Conservation (phyloP, 2,113 vertebrate species). For the Cynoglossus semilaevis region DNA sequence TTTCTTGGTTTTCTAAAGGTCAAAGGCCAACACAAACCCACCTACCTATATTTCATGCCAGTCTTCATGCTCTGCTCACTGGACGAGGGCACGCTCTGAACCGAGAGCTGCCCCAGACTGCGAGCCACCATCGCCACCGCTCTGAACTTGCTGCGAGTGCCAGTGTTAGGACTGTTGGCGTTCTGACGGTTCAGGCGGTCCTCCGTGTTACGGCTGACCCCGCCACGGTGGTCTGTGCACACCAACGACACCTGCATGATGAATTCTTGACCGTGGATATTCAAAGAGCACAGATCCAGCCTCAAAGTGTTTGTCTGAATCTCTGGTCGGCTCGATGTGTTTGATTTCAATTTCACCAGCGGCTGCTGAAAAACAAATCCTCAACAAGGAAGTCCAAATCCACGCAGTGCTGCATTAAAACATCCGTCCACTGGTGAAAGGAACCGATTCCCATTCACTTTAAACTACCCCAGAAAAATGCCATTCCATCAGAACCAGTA, state of each 20-base stretch:
- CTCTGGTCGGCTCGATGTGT: too few species aligned
- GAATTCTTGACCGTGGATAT: slow-evolving; percentile 22
- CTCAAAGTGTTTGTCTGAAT: slow-evolving; percentile 17
- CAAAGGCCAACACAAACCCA: too few species aligned
- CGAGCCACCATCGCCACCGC: slow-evolving; percentile 93
- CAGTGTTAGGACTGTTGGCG: slow-evolving; percentile 87
- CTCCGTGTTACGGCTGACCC: slow-evolving; percentile 85
- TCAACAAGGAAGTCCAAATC: slow-evolving; percentile 35
- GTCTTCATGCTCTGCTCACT: slow-evolving; percentile 83
- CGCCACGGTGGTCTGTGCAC: slow-evolving; percentile 93
- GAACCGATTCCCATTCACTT: slow-evolving; percentile 8
- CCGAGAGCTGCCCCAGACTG: slow-evolving; percentile 91
- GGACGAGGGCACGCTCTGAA: slow-evolving; percentile 81
- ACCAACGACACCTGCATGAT: slow-evolving; percentile 95
- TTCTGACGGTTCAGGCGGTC: slow-evolving; percentile 87
- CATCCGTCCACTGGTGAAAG: slow-evolving; percentile 7
- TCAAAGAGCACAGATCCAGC: slow-evolving; percentile 16
- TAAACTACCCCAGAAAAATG: slow-evolving; percentile 19
- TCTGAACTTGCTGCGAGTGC: slow-evolving; percentile 87
- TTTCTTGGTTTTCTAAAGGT: too few species aligned
- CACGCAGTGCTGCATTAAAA: slow-evolving; percentile 25
- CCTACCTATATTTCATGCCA: slow-evolving; percentile 96
- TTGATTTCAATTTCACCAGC: background rate
- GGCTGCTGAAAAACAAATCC: slow-evolving; percentile 40
- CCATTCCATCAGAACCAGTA: slow-evolving; percentile 11